Conservation (phyloP, 2,797 vertebrate genomes). For the Takifugu rubripes region DNA sequence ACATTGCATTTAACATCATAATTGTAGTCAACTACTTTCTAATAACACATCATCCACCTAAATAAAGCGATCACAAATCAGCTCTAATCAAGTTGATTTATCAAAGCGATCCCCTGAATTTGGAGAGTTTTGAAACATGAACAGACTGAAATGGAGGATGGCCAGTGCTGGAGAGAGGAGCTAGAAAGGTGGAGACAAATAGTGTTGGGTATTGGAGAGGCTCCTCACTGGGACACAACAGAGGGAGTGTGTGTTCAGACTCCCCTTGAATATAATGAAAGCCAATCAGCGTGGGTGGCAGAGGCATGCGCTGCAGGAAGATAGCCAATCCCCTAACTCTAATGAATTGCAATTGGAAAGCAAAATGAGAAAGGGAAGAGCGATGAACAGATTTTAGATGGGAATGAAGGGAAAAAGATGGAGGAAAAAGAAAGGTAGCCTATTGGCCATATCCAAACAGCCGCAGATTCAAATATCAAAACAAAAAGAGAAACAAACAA, state of each 20-base stretch:
- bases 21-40: too few species aligned
- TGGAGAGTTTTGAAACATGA: conserved; percentile 10
- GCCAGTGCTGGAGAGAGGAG: conserved; percentile 48
- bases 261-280: conserved; percentile 69
- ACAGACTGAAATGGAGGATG: conserved; percentile 51
- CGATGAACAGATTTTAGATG: conserved; percentile 27
- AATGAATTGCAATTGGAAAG: conserved; percentile 79
- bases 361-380: conserved; percentile 33
- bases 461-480: neutral
- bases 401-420: conserved; percentile 14
- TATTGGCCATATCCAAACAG: neutral
- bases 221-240: conserved; percentile 39
- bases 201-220: conserved; percentile 47
- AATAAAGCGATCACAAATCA: too few species aligned
- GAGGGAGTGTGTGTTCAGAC: conserved; percentile 19
- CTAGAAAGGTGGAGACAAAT: conserved; percentile 30
- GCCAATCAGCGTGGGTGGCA: conserved; percentile 70
- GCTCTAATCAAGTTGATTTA: neutral
- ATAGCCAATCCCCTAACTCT: conserved; percentile 71
- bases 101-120: conserved; percentile 10
- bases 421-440: conserved; percentile 6
- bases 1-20: too few species aligned
- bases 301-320: conserved; percentile 58
- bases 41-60: too few species aligned
- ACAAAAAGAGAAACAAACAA: conserved; percentile 5